Evolutionary conservation across 2,113 vertebrate species (phyloP).

Genomic region (Lucifuga dentata): DNA sequence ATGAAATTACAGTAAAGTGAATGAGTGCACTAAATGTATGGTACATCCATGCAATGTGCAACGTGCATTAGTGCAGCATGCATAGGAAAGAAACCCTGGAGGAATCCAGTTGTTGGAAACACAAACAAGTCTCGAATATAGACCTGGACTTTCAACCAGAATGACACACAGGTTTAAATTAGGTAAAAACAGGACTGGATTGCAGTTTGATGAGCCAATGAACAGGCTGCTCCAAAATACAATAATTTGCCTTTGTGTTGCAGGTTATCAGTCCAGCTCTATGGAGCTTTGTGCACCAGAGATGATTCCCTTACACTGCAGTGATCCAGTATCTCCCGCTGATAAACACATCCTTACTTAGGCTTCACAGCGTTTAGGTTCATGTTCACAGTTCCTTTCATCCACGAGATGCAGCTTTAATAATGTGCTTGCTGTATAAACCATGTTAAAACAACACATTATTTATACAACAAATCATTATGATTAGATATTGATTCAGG

Average conservation of each 20-base stretch:
- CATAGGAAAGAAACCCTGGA: conserved; percentile 36
- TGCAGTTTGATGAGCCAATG: not conserved
- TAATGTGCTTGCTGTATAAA: not conserved
- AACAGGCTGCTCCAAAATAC: not conserved
- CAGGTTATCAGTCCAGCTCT: conserved; percentile 4
- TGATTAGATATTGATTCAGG: not conserved
- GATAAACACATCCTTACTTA: not conserved
- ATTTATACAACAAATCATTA: not conserved
- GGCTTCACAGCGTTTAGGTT: not conserved
- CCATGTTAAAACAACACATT: not conserved
- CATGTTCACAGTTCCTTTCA: not conserved
- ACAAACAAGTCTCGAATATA: conserved; percentile 32
- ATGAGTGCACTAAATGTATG: conserved; percentile 6
- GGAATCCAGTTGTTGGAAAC: conserved; percentile 38
- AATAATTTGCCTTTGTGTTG: not conserved
- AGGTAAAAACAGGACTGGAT: not conserved
- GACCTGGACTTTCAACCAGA: not conserved
- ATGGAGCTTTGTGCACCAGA: conserved; percentile 16
- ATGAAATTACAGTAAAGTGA: conserved; percentile 29
- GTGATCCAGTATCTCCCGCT: conserved; percentile 45
- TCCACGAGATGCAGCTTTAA: not conserved
- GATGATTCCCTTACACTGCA: conserved; percentile 43
- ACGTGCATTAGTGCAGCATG: conserved; percentile 37
- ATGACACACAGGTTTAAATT: not conserved
- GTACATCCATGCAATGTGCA: conserved; percentile 51